A percentile compares a stretch with the other conserved stretches of the same genome.
phyloP scores from a whole-genome alignment of 2,888 invertebrate genomes.

The Mesochorus sp. region DNA sequence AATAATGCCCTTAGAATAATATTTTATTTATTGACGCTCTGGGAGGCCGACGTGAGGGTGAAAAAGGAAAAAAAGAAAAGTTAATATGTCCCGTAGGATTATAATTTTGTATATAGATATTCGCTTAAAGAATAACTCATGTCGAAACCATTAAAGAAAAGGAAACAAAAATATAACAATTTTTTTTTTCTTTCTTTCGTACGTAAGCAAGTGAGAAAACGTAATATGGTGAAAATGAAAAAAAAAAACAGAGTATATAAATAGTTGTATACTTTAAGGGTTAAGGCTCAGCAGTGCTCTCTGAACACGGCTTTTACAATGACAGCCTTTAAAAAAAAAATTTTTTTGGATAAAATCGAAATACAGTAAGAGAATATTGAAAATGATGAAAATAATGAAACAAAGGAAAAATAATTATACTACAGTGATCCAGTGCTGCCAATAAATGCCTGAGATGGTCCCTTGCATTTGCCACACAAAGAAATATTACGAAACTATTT shows the following conservation, averaged over 20 bases:
- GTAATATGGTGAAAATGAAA: slow-evolving; percentile 48
- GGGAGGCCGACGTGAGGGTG: slow-evolving; percentile 70
- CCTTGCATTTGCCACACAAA: slow-evolving; percentile 73
- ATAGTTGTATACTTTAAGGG: slow-evolving; percentile 55
- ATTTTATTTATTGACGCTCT: slow-evolving; percentile 79
- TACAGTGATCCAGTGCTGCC: slow-evolving; percentile 80
- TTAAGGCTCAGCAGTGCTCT: slow-evolving; percentile 71
- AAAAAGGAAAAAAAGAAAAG: slow-evolving; percentile 27
- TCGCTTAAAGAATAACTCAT: slow-evolving; percentile 62
- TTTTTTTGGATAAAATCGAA: slow-evolving; percentile 44
- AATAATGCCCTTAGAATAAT: slow-evolving; percentile 72
- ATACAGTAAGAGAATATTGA: slow-evolving; percentile 52
- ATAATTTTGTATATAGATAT: slow-evolving; percentile 65
- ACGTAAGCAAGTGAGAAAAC: slow-evolving; percentile 55
- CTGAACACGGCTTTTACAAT: slow-evolving; percentile 66
- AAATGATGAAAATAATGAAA: slow-evolving; percentile 25
- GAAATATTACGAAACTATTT: slow-evolving; percentile 49
- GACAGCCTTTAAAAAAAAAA: slow-evolving; percentile 63
- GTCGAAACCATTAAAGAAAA: slow-evolving; percentile 65
- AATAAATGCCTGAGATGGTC: slow-evolving; percentile 80
- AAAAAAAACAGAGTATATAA: slow-evolving; percentile 22
- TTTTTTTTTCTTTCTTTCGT: slow-evolving; percentile 39
- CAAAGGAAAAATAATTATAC: slow-evolving; percentile 55
- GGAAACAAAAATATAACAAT: slow-evolving; percentile 26
- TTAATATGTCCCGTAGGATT: slow-evolving; percentile 70